Conservation (phyloP, 1,140 invertebrate genomes). For the Chrysomallon squamiferum region DNA sequence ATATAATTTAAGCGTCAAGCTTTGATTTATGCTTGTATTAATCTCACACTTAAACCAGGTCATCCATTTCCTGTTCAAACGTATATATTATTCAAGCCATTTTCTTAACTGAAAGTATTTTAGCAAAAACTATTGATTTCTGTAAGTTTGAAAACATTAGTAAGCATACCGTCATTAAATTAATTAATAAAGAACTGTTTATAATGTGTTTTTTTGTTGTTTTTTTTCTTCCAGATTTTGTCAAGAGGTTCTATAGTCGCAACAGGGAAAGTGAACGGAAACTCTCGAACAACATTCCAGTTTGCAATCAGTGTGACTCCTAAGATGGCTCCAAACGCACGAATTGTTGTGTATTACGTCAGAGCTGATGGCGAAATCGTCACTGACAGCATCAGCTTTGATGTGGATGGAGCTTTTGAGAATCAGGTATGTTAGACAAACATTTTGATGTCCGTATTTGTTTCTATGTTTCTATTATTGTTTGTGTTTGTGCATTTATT, state of each 20-base stretch:
- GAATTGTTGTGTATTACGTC: conserved; percentile 86
- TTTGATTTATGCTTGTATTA: too few relatives aligned
- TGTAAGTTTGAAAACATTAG: too few relatives aligned
- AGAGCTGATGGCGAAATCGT: conserved; percentile 82
- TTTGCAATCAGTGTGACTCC: conserved; percentile 84
- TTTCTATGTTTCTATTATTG: too few relatives aligned
- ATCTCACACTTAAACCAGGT: too few relatives aligned
- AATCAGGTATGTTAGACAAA: conserved; percentile 87
- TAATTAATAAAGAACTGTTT: too few relatives aligned
- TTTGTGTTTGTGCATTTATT: too few relatives aligned
- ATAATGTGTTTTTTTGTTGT: background rate
- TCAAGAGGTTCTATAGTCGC: conserved; percentile 47
- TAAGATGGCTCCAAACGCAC: conserved; percentile 91
- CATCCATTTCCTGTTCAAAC: background rate
- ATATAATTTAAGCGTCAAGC: too few relatives aligned
- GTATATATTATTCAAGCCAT: background rate
- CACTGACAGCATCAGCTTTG: conserved; percentile 89
- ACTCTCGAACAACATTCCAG: conserved; percentile 66
- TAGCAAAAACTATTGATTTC: too few relatives aligned
- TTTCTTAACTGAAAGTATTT: background rate
- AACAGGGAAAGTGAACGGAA: conserved; percentile 31
- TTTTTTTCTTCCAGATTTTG: conserved; percentile 32
- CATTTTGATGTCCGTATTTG: too few relatives aligned
- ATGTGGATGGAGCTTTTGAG: conserved; percentile 86
- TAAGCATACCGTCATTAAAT: too few relatives aligned